Evolutionary conservation across 2,113 vertebrate genomes (phyloP).

Genomic region (Peucedramus taeniatus): DNA sequence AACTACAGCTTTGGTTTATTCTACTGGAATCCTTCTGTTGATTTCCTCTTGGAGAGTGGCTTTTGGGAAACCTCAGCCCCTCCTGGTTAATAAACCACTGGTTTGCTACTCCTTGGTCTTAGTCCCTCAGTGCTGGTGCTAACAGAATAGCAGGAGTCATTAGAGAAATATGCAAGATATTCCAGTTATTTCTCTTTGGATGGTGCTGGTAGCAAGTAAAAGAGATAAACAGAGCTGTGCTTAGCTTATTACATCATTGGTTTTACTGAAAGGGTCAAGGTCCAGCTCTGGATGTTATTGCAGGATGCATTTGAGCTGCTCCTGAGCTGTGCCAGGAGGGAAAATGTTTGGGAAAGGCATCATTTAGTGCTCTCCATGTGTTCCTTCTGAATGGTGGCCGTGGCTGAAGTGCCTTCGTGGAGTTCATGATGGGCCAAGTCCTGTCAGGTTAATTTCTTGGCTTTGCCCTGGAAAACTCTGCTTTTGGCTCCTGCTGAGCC

Average conservation of each 20-base stretch:
- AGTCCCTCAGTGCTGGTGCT: not conserved
- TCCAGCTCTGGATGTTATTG: not conserved
- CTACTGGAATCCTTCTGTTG: not conserved
- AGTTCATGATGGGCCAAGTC: not conserved
- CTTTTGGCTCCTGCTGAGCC: not conserved
- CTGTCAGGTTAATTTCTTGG: not conserved
- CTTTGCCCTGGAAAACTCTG: not conserved
- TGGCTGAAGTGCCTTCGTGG: not conserved
- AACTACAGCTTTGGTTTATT: not conserved
- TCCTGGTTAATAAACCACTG: not conserved
- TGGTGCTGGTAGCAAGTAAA: not conserved
- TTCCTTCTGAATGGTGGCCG: rapidly evolving
- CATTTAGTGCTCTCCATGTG: rapidly evolving
- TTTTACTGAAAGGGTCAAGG: slow-evolving; percentile 25
- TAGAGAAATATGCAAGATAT: slow-evolving; percentile 44
- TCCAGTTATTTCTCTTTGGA: slow-evolving; percentile 36
- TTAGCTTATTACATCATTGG: not conserved
- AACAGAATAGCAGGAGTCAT: not conserved
- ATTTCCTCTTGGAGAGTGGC: not conserved
- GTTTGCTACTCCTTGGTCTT: not conserved
- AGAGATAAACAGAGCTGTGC: slow-evolving; percentile 4
- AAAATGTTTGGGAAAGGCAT: not conserved
- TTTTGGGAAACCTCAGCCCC: not conserved
- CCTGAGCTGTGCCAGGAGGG: not conserved
- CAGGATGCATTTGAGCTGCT: not conserved